phyloP scores from a whole-genome alignment of 2,888 invertebrate species.

The Punctoribates punctum region DNA sequence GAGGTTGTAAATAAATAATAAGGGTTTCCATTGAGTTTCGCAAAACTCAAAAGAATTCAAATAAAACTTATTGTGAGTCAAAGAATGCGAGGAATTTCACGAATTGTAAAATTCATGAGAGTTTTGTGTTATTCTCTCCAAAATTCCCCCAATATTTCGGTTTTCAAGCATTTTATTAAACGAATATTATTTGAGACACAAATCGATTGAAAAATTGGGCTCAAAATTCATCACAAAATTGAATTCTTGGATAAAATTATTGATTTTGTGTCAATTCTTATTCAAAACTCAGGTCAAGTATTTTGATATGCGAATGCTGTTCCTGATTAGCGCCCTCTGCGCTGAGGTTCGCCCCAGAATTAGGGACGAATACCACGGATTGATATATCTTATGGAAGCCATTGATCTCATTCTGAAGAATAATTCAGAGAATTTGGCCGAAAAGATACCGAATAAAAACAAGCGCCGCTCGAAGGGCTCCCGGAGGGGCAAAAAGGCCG shows the following conservation, averaged over 20 bases:
- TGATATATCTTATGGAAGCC: conserved; percentile 57
- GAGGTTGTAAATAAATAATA: too few species aligned
- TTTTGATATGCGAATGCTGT: conserved; percentile 82
- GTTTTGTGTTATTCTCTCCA: too few species aligned
- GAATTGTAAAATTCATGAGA: too few species aligned
- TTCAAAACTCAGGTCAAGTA: conserved; percentile 39
- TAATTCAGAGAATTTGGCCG: conserved; percentile 46
- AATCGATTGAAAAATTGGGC: too few species aligned
- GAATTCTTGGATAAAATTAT: background rate
- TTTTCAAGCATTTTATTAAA: too few species aligned
- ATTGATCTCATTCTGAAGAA: conserved; percentile 55
- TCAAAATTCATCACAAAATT: too few species aligned
- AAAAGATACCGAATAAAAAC: conserved; percentile 39
- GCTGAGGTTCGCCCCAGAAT: conserved; percentile 58
- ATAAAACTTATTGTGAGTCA: too few species aligned
- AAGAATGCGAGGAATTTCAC: too few species aligned
- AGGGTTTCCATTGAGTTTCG: too few species aligned
- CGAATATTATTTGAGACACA: too few species aligned
- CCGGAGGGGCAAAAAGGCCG: conserved; percentile 37
- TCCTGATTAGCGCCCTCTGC: conserved; percentile 79
- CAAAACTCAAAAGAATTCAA: too few species aligned
- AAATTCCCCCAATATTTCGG: too few species aligned
- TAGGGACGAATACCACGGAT: conserved; percentile 55
- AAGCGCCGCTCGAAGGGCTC: conserved; percentile 42
- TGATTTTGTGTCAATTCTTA: background rate